Conservation (phyloP, 2,888 invertebrate species). For the Athalia circularis region DNA sequence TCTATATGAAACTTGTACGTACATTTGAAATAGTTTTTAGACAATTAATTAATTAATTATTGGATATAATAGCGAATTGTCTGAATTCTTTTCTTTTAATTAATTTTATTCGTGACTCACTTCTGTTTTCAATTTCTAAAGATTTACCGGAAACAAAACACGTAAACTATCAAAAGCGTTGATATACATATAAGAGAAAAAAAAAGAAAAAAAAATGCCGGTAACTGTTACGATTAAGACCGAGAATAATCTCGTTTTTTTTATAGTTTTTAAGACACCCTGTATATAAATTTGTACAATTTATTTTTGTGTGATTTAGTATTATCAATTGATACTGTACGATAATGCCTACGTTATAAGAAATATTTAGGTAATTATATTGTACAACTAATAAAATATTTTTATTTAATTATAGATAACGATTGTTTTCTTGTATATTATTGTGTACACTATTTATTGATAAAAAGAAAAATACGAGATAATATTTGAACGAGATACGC, state of each 20-base stretch:
- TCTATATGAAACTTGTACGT: constrained; percentile 31
- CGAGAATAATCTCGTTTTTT: constrained; percentile 11
- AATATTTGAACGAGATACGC: too few species aligned
- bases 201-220: neutral
- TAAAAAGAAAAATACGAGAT: neutral
- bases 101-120: too few species aligned
- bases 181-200: neutral
- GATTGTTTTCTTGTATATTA: neutral
- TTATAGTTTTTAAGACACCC: constrained; percentile 29
- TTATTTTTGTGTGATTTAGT: constrained; percentile 45
- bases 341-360: neutral
- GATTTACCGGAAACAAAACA: too few species aligned
- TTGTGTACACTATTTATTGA: neutral
- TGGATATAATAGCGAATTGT: neutral
- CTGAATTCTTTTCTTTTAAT: neutral
- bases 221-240: neutral
- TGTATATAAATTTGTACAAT: constrained; percentile 40
- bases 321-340: constrained; percentile 6
- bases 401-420: constrained; percentile 33
- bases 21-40: constrained; percentile 24
- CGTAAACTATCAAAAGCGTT: too few species aligned
- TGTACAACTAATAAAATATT: constrained; percentile 37
- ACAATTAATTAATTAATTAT: neutral
- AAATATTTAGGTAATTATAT: constrained; percentile 24
- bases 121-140: neutral